Conservation (phyloP, 1,140 invertebrate genomes). For the Brachionus sp. region DNA sequence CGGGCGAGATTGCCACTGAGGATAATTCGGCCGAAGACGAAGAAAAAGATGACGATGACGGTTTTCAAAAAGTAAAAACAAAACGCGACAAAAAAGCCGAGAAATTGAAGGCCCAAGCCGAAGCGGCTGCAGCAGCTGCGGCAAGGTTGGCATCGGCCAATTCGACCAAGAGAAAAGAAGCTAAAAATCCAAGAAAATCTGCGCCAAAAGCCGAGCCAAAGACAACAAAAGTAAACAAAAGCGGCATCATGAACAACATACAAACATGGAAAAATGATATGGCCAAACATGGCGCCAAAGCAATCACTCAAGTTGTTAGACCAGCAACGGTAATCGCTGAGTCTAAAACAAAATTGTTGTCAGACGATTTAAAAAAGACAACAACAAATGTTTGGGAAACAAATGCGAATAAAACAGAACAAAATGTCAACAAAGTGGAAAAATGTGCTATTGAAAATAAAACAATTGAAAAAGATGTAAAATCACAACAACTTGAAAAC, state of each 20-base stretch:
- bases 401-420: background rate
- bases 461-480: background rate
- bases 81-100: constrained; percentile 42
- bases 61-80: constrained; percentile 37
- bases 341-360: background rate
- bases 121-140: background rate
- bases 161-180: background rate
- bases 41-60: constrained; percentile 38
- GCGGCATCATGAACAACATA: constrained; percentile 12
- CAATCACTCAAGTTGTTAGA: background rate
- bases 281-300: background rate
- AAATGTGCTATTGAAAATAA: background rate
- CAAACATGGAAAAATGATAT: constrained; percentile 38
- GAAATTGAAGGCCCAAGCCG: constrained; percentile 5
- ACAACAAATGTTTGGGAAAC: background rate
- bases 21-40: constrained; percentile 17
- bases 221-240: background rate
- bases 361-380: background rate
- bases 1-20: background rate
- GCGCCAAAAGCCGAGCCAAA: background rate
- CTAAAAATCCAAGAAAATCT: background rate
- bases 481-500: background rate
- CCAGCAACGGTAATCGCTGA: background rate
- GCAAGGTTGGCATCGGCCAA: background rate
- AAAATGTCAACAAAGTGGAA: background rate